Percentiles rank a stretch among this genome's conserved stretches.
Evolutionary conservation across 2,113 vertebrate genomes (phyloP).

Genomic region (Oceanodroma tethys): DNA sequence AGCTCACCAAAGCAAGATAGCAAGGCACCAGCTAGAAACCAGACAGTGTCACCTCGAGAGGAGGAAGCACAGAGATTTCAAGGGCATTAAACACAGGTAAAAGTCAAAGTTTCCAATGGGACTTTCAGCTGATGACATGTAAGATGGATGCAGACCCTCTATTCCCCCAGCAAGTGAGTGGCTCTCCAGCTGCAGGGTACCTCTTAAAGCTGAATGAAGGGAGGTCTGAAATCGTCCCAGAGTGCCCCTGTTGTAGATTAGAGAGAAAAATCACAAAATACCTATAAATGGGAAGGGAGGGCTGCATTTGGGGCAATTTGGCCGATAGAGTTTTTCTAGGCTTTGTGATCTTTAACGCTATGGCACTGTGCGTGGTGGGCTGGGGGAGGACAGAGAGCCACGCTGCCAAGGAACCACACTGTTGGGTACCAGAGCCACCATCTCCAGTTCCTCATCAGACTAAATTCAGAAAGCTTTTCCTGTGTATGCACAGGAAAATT

Average conservation of each 20-base stretch:
- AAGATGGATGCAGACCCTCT: neutral
- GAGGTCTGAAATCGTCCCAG: neutral
- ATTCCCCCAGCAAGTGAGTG: neutral
- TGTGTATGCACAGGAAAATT: neutral
- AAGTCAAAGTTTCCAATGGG: neutral
- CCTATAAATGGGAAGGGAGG: neutral
- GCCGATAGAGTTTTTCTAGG: neutral
- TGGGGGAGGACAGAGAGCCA: neutral
- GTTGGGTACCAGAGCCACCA: neutral
- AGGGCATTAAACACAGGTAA: neutral
- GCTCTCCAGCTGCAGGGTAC: neutral
- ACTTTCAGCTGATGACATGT: neutral
- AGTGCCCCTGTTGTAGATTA: neutral
- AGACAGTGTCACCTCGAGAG: accelerated
- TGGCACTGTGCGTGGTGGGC: accelerated
- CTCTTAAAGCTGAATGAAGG: neutral
- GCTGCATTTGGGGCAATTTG: neutral
- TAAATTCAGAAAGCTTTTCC: neutral
- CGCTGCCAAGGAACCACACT: accelerated
- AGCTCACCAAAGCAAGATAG: neutral
- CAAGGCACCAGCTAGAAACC: neutral
- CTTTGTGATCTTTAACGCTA: neutral
- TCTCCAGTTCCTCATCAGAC: neutral
- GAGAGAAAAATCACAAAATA: neutral
- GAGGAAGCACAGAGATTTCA: neutral